Evolutionary conservation across 2,113 vertebrate genomes (phyloP).

Genomic region (Gasterosteus aculeatus): DNA sequence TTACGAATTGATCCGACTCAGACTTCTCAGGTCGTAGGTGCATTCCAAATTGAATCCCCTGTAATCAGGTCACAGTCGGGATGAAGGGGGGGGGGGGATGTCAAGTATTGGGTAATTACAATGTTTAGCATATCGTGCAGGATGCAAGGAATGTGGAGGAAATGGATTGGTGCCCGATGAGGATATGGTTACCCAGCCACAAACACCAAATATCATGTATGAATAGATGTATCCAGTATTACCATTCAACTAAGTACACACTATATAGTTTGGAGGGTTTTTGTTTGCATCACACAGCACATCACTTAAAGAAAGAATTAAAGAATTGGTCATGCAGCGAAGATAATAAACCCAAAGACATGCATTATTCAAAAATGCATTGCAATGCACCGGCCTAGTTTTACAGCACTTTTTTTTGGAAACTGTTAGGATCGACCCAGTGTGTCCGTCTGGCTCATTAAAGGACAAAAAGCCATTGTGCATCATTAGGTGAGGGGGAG

Average conservation of each 20-base stretch:
- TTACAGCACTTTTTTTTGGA: slow-evolving; percentile 38
- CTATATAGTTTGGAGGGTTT: background rate
- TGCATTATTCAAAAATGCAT: slow-evolving; percentile 12
- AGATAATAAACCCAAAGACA: slow-evolving; percentile 21
- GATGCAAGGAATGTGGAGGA: background rate
- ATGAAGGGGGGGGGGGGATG: background rate
- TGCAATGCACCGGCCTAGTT: slow-evolving; percentile 11
- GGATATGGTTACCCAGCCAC: background rate
- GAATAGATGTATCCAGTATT: background rate
- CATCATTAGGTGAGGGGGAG: slow-evolving; percentile 50
- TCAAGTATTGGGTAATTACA: background rate
- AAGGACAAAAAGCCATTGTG: slow-evolving; percentile 75
- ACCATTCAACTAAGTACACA: background rate
- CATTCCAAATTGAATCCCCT: background rate
- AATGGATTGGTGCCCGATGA: background rate
- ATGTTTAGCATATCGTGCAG: background rate
- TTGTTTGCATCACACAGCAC: background rate
- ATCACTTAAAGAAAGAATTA: background rate
- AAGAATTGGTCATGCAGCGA: slow-evolving; percentile 1
- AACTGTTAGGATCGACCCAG: slow-evolving; percentile 50
- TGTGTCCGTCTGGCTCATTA: slow-evolving; percentile 59
- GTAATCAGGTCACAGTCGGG: background rate
- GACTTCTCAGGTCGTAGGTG: background rate
- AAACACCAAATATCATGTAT: background rate
- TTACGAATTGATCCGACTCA: background rate